Base-by-base conservation (phyloP, 1,140 invertebrate genomes). In the Nebria ingens region DNA sequence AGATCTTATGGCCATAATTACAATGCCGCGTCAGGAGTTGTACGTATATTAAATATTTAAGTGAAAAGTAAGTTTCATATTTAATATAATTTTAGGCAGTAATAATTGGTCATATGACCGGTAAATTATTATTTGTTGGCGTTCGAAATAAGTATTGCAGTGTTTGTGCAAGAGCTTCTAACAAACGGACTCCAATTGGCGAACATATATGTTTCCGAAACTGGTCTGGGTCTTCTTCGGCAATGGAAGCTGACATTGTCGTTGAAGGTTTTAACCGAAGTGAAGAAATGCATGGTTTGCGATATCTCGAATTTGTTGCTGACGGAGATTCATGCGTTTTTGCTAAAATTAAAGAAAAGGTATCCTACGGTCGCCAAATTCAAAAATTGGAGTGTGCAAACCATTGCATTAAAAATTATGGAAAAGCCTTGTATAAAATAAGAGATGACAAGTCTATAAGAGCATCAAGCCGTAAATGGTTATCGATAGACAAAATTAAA, bases 141-240 rank as follows among this genome's bases (percentile, higher is more conserved):
- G 57, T 72, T 2, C 53, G 66, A 19, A 71, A 70, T 51, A 72
- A 66, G 59, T 66, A 58, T 56, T 72, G 71, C 38, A 42, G 19
- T 17, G 23, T 40, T 12, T 57, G 56, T 19, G 34, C 21, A 2
- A n/a, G 17, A 12, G 25, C 25, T 6, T 6, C 25, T 13, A 21
- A 42, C n/a, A 52, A 57, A 9, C 19, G 19, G 12, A 34, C 34
- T 23, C 29, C 49, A 19, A 20, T 51, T 15, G 13, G 42, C 17
- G 2, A 50, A 42, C 66, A 68, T 56, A 9, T 12, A 13, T 69
- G 67, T 55, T 68, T 59, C 38, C 64, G 63, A 59, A 69, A 70
- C 45, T 70, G 57, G 54, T 40, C 19, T 2, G 38, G 52, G 2
- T 58, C 56, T 17, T 61, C 64, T 12, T 62, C 62, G 6, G 53